A percentile compares a stretch with the other conserved stretches of the same genome.
These are phyloP conservation scores for Drepana falcataria DNA, from an alignment of 2,888 invertebrate species.

Conservation along the genomic window DNA sequence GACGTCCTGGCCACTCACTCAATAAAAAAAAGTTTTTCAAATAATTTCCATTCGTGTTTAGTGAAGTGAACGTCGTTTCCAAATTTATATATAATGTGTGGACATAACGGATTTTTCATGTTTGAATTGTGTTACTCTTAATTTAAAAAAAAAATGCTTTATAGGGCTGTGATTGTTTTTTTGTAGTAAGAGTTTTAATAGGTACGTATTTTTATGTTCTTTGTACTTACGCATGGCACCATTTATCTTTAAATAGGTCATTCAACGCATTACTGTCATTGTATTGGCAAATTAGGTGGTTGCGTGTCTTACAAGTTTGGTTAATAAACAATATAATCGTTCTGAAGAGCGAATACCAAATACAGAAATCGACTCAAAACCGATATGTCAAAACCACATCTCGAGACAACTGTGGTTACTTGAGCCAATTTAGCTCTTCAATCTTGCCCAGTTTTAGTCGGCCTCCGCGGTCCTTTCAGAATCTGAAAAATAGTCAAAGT, in stretches of 20 bases:
- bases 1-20: constrained; percentile 33
- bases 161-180: background rate
- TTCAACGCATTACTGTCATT: too few relatives aligned
- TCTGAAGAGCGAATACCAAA: constrained; percentile 9
- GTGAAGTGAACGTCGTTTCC: constrained; percentile 3
- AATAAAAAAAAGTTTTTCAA: constrained; percentile 15
- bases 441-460: constrained; percentile 44
- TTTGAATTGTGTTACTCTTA: constrained; percentile 9
- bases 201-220: background rate
- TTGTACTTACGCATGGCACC: too few relatives aligned
- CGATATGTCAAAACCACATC: constrained; percentile 48
- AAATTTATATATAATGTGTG: constrained; percentile 25
- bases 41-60: constrained; percentile 9
- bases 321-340: too few relatives aligned
- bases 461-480: constrained; percentile 28
- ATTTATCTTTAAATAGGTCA: too few relatives aligned
- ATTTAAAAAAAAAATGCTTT: background rate
- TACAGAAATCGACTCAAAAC: constrained; percentile 26
- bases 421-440: constrained; percentile 67
- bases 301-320: too few relatives aligned
- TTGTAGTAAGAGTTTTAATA: background rate
- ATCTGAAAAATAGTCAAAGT: constrained; percentile 28
- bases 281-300: too few relatives aligned
- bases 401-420: constrained; percentile 64
- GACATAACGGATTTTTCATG: background rate